Evolutionary conservation across 2,797 vertebrate species (phyloP), one percentile per base, ranked within the genome.

Genomic region (Mionectes olivaceus): DNA sequence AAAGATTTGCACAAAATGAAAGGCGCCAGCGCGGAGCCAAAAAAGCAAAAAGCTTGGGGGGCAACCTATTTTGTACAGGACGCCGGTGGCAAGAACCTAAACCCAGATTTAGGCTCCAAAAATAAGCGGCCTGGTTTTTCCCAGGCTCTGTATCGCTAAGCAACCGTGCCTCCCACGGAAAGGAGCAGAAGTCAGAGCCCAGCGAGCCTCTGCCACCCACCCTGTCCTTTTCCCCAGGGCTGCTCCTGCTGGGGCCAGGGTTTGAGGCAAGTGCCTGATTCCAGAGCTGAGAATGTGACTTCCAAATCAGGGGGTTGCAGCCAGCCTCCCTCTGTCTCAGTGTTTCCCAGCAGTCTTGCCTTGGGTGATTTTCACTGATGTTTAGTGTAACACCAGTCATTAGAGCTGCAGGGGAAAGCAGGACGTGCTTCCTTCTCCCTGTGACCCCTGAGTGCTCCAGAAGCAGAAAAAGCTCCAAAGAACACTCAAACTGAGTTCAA

Each of bases 31-130:
- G 0, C 0, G 0, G 32, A 81, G 50, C 30, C 10, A 14, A 61
- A 41, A 35, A 39, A 47, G 49, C 3, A 6, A 52, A 68, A 81
- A 65, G 47, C 61, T 47, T 47, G 84, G n/a, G 87, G 87, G 84
- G 61, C 84, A 93, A 69, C 39, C 52, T 89, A 22, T 73, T 84
- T 67, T 35, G 2, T 37, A 43, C 2, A 4, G 68, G 60, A 71
- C 83, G 70, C 49, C 82, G 39, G 27, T 0, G 21, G 82, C 23
- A 67, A 75, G 84, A 86, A 82, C 92, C 92, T 65, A 93, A 96
- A 87, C 94, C 87, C 94, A 93, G 91, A 95, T 79, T 63, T 82
- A 86, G 94, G 92, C 91, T 96, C 91, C 91, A 96, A 96, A 96
- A 96, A 97, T 93, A 97, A 95, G 89, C 32, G 5, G 73, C 87